Conservation (phyloP, 2,113 vertebrate species). For the Mesembrinibis cayennensis region DNA sequence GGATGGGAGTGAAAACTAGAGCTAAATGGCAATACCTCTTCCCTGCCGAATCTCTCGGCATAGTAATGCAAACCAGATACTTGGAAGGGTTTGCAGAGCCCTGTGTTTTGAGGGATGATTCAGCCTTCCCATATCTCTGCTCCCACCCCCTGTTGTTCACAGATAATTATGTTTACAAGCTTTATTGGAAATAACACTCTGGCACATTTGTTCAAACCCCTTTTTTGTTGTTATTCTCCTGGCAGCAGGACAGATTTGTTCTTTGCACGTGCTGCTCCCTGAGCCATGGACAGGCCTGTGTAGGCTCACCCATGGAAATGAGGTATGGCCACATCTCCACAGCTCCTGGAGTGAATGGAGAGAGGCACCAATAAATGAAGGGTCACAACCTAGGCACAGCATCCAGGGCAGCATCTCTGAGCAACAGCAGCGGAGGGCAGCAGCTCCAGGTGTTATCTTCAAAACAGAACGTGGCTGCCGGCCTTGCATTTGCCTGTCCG, state of each 20-base stretch:
- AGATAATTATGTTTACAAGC: neutral
- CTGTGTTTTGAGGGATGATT: neutral
- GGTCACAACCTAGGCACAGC: neutral
- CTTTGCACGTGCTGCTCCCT: neutral
- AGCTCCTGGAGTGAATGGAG: neutral
- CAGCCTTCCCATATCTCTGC: neutral
- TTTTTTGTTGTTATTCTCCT: neutral
- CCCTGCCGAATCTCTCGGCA: neutral
- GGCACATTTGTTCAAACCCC: neutral
- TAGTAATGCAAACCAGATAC: neutral
- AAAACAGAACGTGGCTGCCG: neutral
- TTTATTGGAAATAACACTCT: neutral
- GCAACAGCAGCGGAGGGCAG: neutral
- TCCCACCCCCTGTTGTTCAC: neutral
- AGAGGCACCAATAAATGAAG: neutral
- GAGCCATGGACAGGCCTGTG: rapidly evolving
- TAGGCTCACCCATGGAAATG: neutral
- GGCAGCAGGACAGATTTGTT: neutral
- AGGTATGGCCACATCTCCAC: neutral
- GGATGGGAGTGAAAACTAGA: neutral
- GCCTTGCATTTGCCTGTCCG: neutral
- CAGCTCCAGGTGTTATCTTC: neutral
- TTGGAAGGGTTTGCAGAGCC: neutral
- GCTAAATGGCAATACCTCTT: neutral
- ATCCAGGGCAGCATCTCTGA: neutral